Percentiles rank a stretch among this genome's conserved stretches.
Conservation (phyloP, 2,797 vertebrate species). For the Rhodeus uyekii region DNA sequence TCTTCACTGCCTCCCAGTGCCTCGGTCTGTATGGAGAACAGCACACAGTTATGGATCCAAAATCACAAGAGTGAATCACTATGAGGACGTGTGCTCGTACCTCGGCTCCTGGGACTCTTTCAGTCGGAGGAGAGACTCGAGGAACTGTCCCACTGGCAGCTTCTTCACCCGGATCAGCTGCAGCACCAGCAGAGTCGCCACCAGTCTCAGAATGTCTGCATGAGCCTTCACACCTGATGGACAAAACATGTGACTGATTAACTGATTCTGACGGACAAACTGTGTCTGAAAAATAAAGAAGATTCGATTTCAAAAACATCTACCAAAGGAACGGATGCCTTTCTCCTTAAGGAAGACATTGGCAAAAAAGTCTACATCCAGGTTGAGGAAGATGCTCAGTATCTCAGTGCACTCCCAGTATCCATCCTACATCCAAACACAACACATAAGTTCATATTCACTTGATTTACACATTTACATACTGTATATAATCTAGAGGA, state of each 20-base stretch:
- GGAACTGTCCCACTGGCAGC: constrained; percentile 67
- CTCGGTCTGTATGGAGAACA: constrained; percentile 54
- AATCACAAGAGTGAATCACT: background rate
- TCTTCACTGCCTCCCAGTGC: constrained; percentile 71
- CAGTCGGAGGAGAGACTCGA: constrained; percentile 77
- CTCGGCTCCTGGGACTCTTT: constrained; percentile 60
- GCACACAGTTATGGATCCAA: background rate
- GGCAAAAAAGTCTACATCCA: constrained; percentile 74
- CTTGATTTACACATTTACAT: background rate
- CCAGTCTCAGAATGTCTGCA: constrained; percentile 74
- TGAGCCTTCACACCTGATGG: constrained; percentile 75
- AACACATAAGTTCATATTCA: background rate
- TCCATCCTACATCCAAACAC: constrained; percentile 75
- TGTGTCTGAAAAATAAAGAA: background rate
- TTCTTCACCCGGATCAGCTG: constrained; percentile 74
- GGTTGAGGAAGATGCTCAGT: constrained; percentile 73
- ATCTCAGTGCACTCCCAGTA: constrained; percentile 80
- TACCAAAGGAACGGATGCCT: constrained; percentile 86
- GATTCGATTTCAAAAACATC: background rate
- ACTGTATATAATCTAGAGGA: background rate
- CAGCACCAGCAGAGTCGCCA: constrained; percentile 83
- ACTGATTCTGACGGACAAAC: background rate
- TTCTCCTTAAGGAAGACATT: constrained; percentile 78
- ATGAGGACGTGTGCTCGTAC: constrained; percentile 48
- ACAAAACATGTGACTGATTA: background rate